Evolutionary conservation across 2,797 vertebrate species (phyloP).

Genomic region (Parambassis ranga): DNA sequence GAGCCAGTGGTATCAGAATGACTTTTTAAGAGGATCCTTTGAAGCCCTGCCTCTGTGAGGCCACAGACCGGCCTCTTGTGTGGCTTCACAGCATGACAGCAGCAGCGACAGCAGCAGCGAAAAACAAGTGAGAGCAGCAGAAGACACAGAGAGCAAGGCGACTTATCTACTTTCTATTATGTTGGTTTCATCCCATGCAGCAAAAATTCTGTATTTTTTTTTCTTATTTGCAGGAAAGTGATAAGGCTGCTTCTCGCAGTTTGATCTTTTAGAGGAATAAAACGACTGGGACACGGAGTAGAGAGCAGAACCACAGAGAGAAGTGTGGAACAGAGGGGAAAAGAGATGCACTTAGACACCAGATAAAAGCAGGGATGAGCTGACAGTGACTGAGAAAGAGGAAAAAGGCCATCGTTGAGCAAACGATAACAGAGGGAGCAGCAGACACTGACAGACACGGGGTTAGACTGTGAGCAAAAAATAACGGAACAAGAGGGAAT

Average conservation of each 20-base stretch:
- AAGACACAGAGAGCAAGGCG: background rate
- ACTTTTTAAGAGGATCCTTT: slow-evolving; percentile 58
- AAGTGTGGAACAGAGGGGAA: background rate
- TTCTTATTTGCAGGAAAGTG: background rate
- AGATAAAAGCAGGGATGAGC: slow-evolving; percentile 11
- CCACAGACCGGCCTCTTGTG: slow-evolving; percentile 37
- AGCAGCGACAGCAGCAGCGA: slow-evolving; percentile 1
- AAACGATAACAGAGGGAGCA: slow-evolving; percentile 8
- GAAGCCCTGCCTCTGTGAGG: slow-evolving; percentile 42
- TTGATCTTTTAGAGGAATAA: background rate
- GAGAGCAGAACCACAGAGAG: slow-evolving; percentile 13
- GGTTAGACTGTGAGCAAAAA: slow-evolving; percentile 4
- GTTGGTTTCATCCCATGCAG: slow-evolving; percentile 19
- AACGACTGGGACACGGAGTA: background rate
- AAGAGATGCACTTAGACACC: slow-evolving; percentile 9
- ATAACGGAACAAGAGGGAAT: background rate
- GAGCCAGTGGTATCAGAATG: slow-evolving; percentile 54
- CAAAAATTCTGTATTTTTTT: slow-evolving; percentile 19
- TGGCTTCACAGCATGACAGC: slow-evolving; percentile 15
- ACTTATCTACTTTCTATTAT: slow-evolving; percentile 16
- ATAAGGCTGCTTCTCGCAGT: slow-evolving; percentile 18
- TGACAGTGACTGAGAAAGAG: slow-evolving; percentile 13
- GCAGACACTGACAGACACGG: background rate
- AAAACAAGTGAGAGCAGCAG: slow-evolving; percentile 10
- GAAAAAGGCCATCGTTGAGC: background rate